phyloP scores from a whole-genome alignment of 2,797 vertebrate species.

The Centropyge bicolor region DNA sequence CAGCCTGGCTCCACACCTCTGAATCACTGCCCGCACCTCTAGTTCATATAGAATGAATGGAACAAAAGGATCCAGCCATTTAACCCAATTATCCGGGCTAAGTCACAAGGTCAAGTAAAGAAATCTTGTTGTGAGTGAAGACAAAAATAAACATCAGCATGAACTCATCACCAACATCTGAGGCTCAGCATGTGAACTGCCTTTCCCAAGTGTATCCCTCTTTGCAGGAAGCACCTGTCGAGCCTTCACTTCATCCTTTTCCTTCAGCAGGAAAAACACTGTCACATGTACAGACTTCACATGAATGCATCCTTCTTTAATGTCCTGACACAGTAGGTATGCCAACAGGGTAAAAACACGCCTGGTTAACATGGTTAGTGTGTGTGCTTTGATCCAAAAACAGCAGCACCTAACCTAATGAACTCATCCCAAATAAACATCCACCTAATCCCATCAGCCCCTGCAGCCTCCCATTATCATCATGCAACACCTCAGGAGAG shows the following conservation, averaged over 20 bases:
- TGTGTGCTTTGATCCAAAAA: constrained; percentile 30
- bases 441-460: not conserved
- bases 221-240: constrained; percentile 71
- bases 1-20: not conserved
- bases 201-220: constrained; percentile 9
- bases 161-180: not conserved
- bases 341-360: constrained; percentile 10
- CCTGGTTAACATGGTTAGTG: too few relatives aligned
- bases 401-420: not conserved
- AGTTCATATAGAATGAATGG: too few relatives aligned
- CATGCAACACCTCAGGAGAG: not conserved
- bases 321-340: constrained; percentile 24
- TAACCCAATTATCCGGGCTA: not conserved
- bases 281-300: constrained; percentile 11
- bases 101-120: not conserved
- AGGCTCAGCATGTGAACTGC: not conserved
- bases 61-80: not conserved
- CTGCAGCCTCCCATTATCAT: not conserved
- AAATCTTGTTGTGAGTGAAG: constrained; percentile 6
- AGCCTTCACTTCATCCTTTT: constrained; percentile 48
- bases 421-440: constrained; percentile 6
- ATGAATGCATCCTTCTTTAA: not conserved
- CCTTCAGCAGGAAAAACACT: constrained; percentile 66
- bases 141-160: constrained; percentile 26
- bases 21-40: not conserved